Conservation (phyloP, 2,888 invertebrate species). For the Desoria tigrina region DNA sequence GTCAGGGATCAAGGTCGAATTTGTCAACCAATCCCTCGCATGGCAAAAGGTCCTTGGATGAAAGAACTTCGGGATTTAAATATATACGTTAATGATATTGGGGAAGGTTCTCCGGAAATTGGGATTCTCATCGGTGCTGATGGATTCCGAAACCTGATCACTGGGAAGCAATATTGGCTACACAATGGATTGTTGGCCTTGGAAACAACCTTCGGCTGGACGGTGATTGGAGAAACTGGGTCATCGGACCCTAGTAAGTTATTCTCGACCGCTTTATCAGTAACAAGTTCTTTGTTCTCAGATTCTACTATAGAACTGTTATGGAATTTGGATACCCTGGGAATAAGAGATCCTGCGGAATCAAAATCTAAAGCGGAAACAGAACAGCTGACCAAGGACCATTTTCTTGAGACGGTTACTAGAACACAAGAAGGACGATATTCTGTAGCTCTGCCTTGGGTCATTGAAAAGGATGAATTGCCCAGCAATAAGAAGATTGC, state of each 20-base stretch:
- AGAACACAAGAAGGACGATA: too few relatives aligned
- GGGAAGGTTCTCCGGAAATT: background rate
- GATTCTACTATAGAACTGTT: too few relatives aligned
- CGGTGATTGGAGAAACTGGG: too few relatives aligned
- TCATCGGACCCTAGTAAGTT: too few relatives aligned
- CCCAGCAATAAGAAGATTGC: background rate
- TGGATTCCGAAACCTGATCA: too few relatives aligned
- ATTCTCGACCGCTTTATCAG: too few relatives aligned
- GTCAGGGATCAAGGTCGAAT: background rate
- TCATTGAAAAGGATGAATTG: background rate
- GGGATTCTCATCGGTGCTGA: too few relatives aligned
- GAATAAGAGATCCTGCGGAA: background rate
- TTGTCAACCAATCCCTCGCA: background rate
- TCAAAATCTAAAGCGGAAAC: background rate
- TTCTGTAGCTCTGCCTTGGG: background rate
- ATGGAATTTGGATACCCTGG: background rate
- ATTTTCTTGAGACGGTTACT: background rate
- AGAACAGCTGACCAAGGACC: background rate
- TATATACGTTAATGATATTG: slow-evolving; percentile 7
- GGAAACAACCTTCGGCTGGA: background rate
- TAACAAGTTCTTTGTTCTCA: too few relatives aligned
- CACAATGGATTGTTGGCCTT: background rate
- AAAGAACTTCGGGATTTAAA: background rate
- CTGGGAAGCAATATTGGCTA: too few relatives aligned
- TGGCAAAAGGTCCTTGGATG: slow-evolving; percentile 12